Evolutionary conservation across 1,140 invertebrate species (phyloP).

Genomic region (Harpegnathos saltator): DNA sequence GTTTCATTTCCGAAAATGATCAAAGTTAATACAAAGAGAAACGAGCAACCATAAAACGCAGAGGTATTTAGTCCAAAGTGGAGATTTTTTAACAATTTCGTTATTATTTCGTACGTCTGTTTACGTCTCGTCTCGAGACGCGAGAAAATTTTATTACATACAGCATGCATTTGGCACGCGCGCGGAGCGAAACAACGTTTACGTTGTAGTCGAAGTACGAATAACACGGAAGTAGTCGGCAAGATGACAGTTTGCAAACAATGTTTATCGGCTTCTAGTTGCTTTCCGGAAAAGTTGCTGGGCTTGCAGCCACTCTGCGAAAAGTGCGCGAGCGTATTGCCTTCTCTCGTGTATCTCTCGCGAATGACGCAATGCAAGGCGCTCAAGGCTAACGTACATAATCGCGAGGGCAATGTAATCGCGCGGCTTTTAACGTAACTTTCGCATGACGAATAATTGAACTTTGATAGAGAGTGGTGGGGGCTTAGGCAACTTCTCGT

Average conservation of each 20-base stretch:
- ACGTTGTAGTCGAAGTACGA: background rate
- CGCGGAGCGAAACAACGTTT: constrained; percentile 26
- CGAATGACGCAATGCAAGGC: constrained; percentile 22
- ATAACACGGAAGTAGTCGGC: background rate
- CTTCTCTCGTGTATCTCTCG: constrained; percentile 7
- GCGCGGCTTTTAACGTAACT: constrained; percentile 25
- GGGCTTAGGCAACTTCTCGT: constrained; percentile 25
- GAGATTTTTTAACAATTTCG: background rate
- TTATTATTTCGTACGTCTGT: constrained; percentile 3
- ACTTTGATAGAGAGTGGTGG: constrained; percentile 38
- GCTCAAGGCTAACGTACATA: too few relatives aligned
- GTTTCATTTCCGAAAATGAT: background rate
- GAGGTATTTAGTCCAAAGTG: constrained; percentile 19
- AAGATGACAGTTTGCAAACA: constrained; percentile 2
- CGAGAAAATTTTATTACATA: constrained; percentile 5
- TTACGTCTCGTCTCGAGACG: background rate
- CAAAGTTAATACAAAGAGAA: background rate
- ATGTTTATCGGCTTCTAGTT: constrained; percentile 22
- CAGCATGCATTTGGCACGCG: background rate
- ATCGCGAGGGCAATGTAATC: constrained; percentile 29
- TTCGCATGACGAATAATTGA: constrained; percentile 46
- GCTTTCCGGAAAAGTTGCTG: background rate
- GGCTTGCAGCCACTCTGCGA: background rate
- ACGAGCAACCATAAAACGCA: background rate
- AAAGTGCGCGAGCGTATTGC: background rate